These are phyloP conservation scores for Drosophila sordidapex DNA, from an alignment of 2,888 invertebrate species.

Conservation along the genomic window DNA sequence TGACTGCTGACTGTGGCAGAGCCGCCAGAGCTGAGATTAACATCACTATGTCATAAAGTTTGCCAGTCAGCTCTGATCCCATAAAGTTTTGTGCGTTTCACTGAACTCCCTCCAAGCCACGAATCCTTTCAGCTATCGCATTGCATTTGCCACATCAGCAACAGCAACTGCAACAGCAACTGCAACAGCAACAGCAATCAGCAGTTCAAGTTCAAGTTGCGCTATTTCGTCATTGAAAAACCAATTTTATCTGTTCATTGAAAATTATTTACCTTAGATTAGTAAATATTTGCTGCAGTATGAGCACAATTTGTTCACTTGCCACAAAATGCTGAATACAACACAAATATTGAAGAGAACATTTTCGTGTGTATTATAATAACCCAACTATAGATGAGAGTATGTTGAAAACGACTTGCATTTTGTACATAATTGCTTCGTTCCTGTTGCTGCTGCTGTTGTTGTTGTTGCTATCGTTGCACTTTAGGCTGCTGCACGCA, in stretches of 20 bases:
- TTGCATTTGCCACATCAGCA: slow-evolving; percentile 9
- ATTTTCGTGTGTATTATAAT: not conserved
- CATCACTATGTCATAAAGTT: slow-evolving; percentile 65
- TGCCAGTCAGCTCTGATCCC: slow-evolving; percentile 62
- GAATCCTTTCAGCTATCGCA: slow-evolving; percentile 12
- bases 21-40: slow-evolving; percentile 52
- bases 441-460: slow-evolving; percentile 35
- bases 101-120: slow-evolving; percentile 3
- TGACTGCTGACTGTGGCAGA: slow-evolving; percentile 19
- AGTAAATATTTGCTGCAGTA: not conserved
- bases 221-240: too few relatives aligned
- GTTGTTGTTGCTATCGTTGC: slow-evolving; percentile 51
- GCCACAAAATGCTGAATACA: not conserved
- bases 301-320: not conserved
- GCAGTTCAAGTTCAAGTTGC: not conserved
- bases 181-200: not conserved
- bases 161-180: not conserved
- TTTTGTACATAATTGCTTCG: slow-evolving; percentile 18
- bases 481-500: slow-evolving; percentile 79
- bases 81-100: slow-evolving; percentile 59
- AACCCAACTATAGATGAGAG: slow-evolving; percentile 8
- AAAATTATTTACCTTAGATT: not conserved
- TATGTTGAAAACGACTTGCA: slow-evolving; percentile 19
- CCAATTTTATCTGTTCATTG: too few relatives aligned
- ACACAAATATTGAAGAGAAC: not conserved